These are phyloP conservation scores for Anomalospiza imberbis DNA, from an alignment of 2,797 vertebrate species.

Conservation along the genomic window DNA sequence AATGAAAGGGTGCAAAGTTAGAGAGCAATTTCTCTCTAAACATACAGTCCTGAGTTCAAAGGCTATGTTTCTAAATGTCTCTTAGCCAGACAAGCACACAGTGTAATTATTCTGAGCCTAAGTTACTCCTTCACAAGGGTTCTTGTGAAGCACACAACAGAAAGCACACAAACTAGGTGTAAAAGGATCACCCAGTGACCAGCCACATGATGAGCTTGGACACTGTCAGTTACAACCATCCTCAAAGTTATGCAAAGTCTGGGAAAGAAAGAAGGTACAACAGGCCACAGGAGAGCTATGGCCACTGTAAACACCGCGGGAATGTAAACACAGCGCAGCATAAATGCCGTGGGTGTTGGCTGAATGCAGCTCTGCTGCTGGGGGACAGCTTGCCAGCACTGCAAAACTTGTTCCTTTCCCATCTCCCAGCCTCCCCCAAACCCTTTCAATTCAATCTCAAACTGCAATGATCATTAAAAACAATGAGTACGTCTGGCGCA, in stretches of 20 bases:
- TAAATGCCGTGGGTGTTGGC: background rate
- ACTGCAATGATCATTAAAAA: slow-evolving; percentile 73
- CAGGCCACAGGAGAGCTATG: background rate
- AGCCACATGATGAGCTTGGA: background rate
- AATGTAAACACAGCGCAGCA: background rate
- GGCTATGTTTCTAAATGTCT: background rate
- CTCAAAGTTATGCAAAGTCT: background rate
- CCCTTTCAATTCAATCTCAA: slow-evolving; percentile 64
- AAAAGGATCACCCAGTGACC: background rate
- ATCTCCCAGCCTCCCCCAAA: slow-evolving; percentile 42
- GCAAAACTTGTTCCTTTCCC: slow-evolving; percentile 50
- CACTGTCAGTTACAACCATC: background rate
- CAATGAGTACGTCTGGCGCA: slow-evolving; percentile 70
- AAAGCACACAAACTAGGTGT: background rate
- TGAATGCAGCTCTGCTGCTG: slow-evolving; percentile 20
- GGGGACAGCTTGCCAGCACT: background rate
- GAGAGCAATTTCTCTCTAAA: background rate
- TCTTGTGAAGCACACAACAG: background rate
- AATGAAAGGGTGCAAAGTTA: background rate
- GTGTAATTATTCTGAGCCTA: background rate
- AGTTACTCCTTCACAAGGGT: background rate
- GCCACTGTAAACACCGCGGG: background rate
- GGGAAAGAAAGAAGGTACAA: background rate
- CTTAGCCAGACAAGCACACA: fast-evolving
- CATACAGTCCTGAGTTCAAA: background rate